Evolutionary conservation across 2,888 invertebrate species (phyloP).

Genomic region (Drosophila meridiana): DNA sequence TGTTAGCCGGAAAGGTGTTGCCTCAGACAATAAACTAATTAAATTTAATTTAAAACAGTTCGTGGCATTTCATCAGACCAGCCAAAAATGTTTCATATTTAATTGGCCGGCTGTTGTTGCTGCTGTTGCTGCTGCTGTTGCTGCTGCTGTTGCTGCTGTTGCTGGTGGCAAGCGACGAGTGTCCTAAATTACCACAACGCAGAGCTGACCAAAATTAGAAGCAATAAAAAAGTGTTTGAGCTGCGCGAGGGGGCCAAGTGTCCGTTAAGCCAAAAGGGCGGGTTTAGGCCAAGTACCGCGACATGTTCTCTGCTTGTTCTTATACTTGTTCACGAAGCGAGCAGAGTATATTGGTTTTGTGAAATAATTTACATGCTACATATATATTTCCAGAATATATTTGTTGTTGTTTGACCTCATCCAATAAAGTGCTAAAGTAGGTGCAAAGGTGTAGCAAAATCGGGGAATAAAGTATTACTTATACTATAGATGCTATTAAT

Average conservation of each 20-base stretch:
- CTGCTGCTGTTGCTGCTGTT: constrained; percentile 30
- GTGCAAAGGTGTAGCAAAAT: no score
- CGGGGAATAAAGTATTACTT: no score
- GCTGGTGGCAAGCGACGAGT: constrained; percentile 39
- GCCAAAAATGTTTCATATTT: constrained; percentile 52
- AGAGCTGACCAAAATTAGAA: constrained; percentile 62
- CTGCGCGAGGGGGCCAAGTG: neutral
- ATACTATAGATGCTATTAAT: no score
- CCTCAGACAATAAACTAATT: constrained; percentile 75
- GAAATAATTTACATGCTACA: neutral
- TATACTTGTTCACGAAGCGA: neutral
- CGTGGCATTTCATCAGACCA: constrained; percentile 61
- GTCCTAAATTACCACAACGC: constrained; percentile 56
- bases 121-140: constrained; percentile 16
- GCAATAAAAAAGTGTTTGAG: constrained; percentile 67
- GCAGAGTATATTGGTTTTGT: neutral
- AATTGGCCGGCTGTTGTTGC: constrained; percentile 56
- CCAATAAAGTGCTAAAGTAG: no score
- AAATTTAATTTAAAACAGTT: constrained; percentile 79
- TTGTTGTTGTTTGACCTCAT: no score
- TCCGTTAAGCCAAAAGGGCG: constrained; percentile 21
- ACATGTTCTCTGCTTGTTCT: constrained; percentile 44
- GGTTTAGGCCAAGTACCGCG: constrained; percentile 58
- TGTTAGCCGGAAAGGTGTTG: constrained; percentile 68
- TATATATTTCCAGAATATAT: no score